Base-by-base conservation (phyloP, 1,140 invertebrate genomes). In the Triops cancriformis region DNA sequence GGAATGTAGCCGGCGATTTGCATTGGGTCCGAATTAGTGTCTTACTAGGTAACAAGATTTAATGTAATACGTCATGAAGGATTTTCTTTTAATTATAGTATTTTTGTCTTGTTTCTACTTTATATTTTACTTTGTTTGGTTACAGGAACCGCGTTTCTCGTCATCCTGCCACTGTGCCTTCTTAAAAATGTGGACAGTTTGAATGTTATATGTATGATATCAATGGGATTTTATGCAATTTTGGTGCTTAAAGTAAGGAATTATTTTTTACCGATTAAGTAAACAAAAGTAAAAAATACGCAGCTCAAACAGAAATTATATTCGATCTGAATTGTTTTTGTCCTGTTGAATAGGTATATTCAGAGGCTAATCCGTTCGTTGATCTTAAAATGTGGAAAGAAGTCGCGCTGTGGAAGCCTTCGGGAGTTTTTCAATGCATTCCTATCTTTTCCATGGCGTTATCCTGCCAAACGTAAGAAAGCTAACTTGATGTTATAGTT, bases 401-500 rank as follows among this genome's bases (percentile, higher is more conserved):
- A 23, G 23, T 97, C 0, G 87, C 92, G 81, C 91, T 91, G 82
- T 98, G 95, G 96, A 89, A 90, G 82, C 90, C 93, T 3, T 87
- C 90, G 3, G 94, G 94, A 1, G 86, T 97, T 74, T 86, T 97
- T 28, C 93, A 96, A 82, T 95, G 94, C 85, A 86, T 98, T 79
- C 96, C 97, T 1, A 98, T 98, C 80, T 96, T 98, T 85, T 92
- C 94, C 26, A 95, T 98, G 92, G 95, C 96, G 1, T 86, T 97
- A 72, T 96, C 94, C 79, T 98, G 96, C 87, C 96, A 98, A 88
- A 96, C 95, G 89, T 93, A 85, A 88, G 89, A 87, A 73, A n/a
- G n/a, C 37, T 45, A 27, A n/a, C 27, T 77, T n/a, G 18, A 51
- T 26, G 77, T 80, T 43, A 37, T 23, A 26, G 26, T 26, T n/a